Evolutionary conservation across 2,888 invertebrate genomes (phyloP).

Genomic region (Arrhopalites spinosus): DNA sequence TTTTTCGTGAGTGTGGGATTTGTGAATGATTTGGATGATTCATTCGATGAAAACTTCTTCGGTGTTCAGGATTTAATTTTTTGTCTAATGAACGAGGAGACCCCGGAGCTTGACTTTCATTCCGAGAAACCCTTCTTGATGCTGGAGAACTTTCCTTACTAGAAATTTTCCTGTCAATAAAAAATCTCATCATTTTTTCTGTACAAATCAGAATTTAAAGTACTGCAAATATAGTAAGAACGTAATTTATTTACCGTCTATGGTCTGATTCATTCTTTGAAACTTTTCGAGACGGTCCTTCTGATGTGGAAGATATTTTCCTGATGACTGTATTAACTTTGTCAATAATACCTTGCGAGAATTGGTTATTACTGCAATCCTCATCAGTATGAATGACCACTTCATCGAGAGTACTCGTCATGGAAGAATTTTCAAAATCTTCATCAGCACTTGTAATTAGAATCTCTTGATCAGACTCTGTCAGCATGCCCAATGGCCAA

Average conservation of each 20-base stretch:
- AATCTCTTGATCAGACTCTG: constrained; percentile 48
- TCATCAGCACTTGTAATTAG: constrained; percentile 42
- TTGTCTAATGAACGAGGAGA: constrained; percentile 23
- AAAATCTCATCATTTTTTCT: too few relatives aligned
- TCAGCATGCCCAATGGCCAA: constrained; percentile 26
- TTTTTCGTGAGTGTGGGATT: constrained; percentile 38
- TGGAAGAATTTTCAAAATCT: constrained; percentile 27
- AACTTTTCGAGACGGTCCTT: constrained; percentile 49
- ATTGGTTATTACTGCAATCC: constrained; percentile 20
- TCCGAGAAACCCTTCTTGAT: constrained; percentile 38
- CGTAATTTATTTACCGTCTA: constrained; percentile 29
- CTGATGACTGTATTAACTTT: constrained; percentile 51
- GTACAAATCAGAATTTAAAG: too few relatives aligned
- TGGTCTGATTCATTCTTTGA: constrained; percentile 49
- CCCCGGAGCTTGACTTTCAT: constrained; percentile 24
- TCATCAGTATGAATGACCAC: constrained; percentile 44
- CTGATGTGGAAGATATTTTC: constrained; percentile 51
- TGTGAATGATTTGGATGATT: constrained; percentile 15
- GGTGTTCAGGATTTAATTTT: constrained; percentile 18
- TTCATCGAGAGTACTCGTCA: constrained; percentile 37
- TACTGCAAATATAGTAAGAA: too few relatives aligned
- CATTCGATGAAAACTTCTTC: constrained; percentile 39
- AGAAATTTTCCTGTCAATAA: constrained; percentile 16
- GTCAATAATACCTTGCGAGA: constrained; percentile 40
- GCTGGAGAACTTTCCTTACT: constrained; percentile 15